Conservation (phyloP, 1,140 invertebrate genomes). For the Ceratosolen solmsi region DNA sequence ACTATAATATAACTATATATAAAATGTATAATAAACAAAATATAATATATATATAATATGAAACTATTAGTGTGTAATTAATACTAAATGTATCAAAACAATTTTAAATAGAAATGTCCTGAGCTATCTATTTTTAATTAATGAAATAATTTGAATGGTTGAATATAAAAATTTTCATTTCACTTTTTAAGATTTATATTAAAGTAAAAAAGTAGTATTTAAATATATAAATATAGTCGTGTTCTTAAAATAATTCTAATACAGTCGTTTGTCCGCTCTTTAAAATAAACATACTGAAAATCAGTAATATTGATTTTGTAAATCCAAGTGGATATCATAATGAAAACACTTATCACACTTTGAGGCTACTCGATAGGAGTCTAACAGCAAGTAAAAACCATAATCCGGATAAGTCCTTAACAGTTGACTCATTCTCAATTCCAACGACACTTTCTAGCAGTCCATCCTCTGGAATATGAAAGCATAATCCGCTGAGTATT, state of each 20-base stretch:
- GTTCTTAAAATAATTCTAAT: background rate
- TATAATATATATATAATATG: too few species aligned
- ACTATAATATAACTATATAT: background rate
- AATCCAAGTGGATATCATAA: background rate
- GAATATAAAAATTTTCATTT: too few species aligned
- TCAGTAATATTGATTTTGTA: background rate
- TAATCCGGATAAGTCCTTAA: slow-evolving; percentile 58
- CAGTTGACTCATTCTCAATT: slow-evolving; percentile 51
- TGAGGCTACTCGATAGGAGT: background rate
- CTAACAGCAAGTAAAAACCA: slow-evolving; percentile 50
- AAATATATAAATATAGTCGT: too few species aligned
- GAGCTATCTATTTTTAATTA: too few species aligned
- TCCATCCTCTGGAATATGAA: slow-evolving; percentile 5
- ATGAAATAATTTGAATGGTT: too few species aligned
- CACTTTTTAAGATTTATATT: too few species aligned
- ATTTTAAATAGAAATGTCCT: too few species aligned
- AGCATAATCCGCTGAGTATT: slow-evolving; percentile 47
- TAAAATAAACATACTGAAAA: background rate
- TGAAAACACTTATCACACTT: slow-evolving; percentile 38
- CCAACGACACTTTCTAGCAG: slow-evolving; percentile 16
- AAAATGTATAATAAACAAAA: background rate
- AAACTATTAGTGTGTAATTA: too few species aligned
- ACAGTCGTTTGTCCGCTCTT: background rate
- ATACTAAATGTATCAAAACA: too few species aligned
- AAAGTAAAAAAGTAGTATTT: too few species aligned